Evolutionary conservation across 2,797 vertebrate genomes (phyloP).

Genomic region (Rhyacichthys aspro): DNA sequence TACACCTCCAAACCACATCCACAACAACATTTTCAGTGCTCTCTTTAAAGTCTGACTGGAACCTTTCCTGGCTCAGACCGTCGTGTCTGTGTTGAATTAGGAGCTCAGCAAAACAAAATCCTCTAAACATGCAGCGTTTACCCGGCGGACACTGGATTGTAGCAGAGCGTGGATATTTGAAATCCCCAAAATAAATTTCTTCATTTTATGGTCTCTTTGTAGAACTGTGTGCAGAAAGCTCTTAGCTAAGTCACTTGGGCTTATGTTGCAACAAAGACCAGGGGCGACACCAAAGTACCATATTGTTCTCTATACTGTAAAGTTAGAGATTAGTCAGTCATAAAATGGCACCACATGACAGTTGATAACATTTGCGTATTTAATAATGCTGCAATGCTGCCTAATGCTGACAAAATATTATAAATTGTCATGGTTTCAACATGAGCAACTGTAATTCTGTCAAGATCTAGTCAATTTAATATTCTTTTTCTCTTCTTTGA

Average conservation of each 20-base stretch:
- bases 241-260: constrained; percentile 38
- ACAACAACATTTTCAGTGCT: constrained; percentile 36
- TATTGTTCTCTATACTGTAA: constrained; percentile 45
- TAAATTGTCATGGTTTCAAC: too few species aligned
- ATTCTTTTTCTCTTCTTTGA: too few species aligned
- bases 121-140: constrained; percentile 70
- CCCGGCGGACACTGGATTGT: constrained; percentile 65
- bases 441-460: too few species aligned
- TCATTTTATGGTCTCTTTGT: constrained; percentile 66
- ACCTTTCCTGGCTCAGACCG: constrained; percentile 66
- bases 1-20: constrained; percentile 35
- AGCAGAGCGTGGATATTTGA: constrained; percentile 55
- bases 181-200: constrained; percentile 67
- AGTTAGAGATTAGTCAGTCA: too few species aligned
- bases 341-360: too few species aligned
- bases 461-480: too few species aligned
- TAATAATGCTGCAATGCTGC: too few species aligned
- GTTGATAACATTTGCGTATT: too few species aligned
- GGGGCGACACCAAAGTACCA: constrained; percentile 37
- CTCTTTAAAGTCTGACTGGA: constrained; percentile 67
- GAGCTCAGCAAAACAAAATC: constrained; percentile 81
- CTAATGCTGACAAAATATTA: too few species aligned
- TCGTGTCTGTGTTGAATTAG: constrained; percentile 80
- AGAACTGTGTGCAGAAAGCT: constrained; percentile 39
- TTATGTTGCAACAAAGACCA: constrained; percentile 47